Evolutionary conservation across 1,140 invertebrate species (phyloP), one percentile per base, ranked within the genome.

Genomic region (Trichogramma pretiosum): DNA sequence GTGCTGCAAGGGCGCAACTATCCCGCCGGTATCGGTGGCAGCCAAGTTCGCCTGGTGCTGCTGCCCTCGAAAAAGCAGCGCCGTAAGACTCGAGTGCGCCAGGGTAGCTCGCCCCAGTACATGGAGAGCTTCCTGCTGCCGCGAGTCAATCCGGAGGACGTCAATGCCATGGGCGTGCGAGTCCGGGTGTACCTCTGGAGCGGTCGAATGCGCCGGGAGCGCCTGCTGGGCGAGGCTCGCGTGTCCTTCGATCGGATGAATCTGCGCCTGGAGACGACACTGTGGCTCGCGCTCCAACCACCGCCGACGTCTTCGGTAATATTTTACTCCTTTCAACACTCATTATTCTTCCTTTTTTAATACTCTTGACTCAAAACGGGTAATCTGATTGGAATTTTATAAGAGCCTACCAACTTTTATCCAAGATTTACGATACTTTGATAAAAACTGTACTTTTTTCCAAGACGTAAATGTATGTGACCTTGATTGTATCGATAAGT

Each of bases 111-210:
- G 61, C 90, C 91, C 2, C 84, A 90, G 59, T 94, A 89, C 60
- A 86, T 93, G 79, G 92, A 95, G 64, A 91, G 85, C 56, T 93
- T 95, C 66, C 75, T 91, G 30, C 80, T 96, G 50, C 88, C 83
- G 65, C 84, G 91, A 63, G 89, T 94, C 30, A 91, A 89, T 73
- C 88, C 87, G 68, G 91, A 93, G 73, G 92, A 95, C 60, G 87
- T 95, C 2, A 87, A 87, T 61, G 87, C 87, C 14, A 85, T 94
- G 77, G 91, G 90, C 0, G 75, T 95, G 1, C 78, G 92, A 24
- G 80, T 95, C 22, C 78, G 93, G n/a, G 78, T 96, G 11, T 95
- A 94, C 63, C 54, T 67, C 9, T 71, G 64, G 68, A 55, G 67
- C 13, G 89, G 89, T 3, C 74, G 90, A 43, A 90, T 95, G 84